Base-by-base conservation (phyloP, 2,113 vertebrate genomes). In the Microcebus ravelobensis region DNA sequence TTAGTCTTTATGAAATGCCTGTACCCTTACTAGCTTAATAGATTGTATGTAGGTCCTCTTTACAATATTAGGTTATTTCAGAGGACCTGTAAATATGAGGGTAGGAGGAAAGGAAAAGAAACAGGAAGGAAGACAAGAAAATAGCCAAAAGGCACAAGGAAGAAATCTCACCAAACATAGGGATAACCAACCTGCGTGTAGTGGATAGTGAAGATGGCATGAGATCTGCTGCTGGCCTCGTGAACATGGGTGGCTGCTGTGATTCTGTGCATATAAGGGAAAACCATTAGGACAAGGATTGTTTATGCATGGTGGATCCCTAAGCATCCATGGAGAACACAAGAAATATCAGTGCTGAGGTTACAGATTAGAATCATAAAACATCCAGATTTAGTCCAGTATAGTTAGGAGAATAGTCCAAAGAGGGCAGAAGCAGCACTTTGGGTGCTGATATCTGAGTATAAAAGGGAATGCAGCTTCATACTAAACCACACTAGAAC, bases 171-270 rank as follows among this genome's bases (percentile, higher is more conserved):
- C 13, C 65, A 77, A 88, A 68, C 7, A 74, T 15, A 94, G 45
- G 29, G 94, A 73, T 94, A 83, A 96, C 97, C 84, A 97, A 99
- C 99, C 99, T 99, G 99, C 34, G 99, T 99, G 97, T 99, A 99
- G 97, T 99, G 99, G 98, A 99, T 99, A 76, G 99, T 99, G 98
- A 99, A 99, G 98, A 99, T 99, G 98, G 99, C 99, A 82, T 99
- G 99, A 65, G 99, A 99, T 97, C 99, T 98, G 98, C 99, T 99
- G 98, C 99, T 99, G 97, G 99, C 99, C 45, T 99, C 99, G 7
- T 99, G 99, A 98, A 99, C 98, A 89, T 99, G 99, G 3, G 99
- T 99, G 81, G 99, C 99, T 89, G 99, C 99, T 2, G 99, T 99
- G 97, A 99, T 99, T 98, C 99, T 99, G 96, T 73, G 84, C 84